phyloP scores from a whole-genome alignment of 2,888 invertebrate species.

The Drosophila putrida region DNA sequence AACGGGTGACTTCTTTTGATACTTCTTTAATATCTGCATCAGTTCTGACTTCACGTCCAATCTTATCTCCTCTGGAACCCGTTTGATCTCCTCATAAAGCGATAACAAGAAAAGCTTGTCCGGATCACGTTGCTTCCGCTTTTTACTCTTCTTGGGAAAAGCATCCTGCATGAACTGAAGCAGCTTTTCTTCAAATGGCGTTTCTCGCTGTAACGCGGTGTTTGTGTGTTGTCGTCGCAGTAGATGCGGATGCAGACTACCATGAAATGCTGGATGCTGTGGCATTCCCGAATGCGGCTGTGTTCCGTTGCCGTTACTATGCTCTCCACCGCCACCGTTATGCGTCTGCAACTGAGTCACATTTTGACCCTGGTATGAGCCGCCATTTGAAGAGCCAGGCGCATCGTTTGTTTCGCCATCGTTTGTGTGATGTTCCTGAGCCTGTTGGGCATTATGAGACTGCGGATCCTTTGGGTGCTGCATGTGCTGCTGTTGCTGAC shows the following conservation, averaged over 20 bases:
- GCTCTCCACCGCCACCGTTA: conserved; percentile 75
- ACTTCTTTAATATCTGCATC: conserved; percentile 84
- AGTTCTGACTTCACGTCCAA: conserved; percentile 84
- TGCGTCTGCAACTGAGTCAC: conserved; percentile 76
- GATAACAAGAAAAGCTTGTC: conserved; percentile 83
- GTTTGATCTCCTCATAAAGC: conserved; percentile 83
- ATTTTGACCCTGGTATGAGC: conserved; percentile 76
- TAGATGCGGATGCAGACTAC: conserved; percentile 81
- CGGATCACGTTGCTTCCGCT: conserved; percentile 84
- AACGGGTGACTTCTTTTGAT: conserved; percentile 82
- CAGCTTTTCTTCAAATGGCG: conserved; percentile 83
- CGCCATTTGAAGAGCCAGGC: conserved; percentile 82
- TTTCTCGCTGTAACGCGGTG: conserved; percentile 78
- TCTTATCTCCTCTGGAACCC: conserved; percentile 83
- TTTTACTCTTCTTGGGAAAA: conserved; percentile 84
- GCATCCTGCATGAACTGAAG: conserved; percentile 84
- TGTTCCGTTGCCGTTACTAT: conserved; percentile 61
- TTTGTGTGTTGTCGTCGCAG: conserved; percentile 79
- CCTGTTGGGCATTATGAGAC: conserved; percentile 76
- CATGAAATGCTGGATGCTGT: conserved; percentile 82
- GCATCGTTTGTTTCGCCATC: conserved; percentile 83
- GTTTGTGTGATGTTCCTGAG: conserved; percentile 83
- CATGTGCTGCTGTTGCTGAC: conserved; percentile 83
- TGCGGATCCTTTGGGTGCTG: conserved; percentile 81
- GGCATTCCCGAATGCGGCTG: conserved; percentile 79